Evolutionary conservation across 2,888 invertebrate species (phyloP), one percentile per base, ranked within the genome.

Genomic region (Philereme transversata): DNA sequence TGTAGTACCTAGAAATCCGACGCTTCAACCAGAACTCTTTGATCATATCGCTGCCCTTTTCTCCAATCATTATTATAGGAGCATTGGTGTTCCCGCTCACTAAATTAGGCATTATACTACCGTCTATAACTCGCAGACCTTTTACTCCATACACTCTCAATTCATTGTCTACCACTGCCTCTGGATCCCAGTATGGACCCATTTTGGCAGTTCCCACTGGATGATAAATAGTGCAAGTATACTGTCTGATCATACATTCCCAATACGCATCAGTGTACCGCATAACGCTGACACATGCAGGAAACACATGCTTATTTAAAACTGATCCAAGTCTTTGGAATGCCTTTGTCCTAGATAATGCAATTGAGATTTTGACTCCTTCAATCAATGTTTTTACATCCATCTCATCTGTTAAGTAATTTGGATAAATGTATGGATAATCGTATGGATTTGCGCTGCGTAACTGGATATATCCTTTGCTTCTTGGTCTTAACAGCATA

Each of bases 371-470:
- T 85, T 97, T 98, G 0, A 96, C 97, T 0, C 97, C 97, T 86
- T 97, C 97, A 0, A 97, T 92, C 45, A 98, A 84, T 0, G 95
- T 96, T 65, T 95, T 95, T 66, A 97, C 92, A 73, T 99, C 99
- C 65, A 94, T 91, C 22, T 96, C 87, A 57, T 97, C 96, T 11
- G 94, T 86, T 75, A 99, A 94, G 80, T 99, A 99, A 81, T 99
- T 99, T 0, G 99, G 97, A 74, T 97, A 96, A 57, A 99, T 97
- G 62, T 96, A 93, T 0, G 99, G 99, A 74, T 97, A 96, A 60
- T 97, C 96, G 71, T 96, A 95, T 0, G 99, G 98, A 83, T 97
- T 96, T 9, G 94, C 94, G 69, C 97, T 97, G 6, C 96, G 94
- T 22, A 99, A 84, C 71, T 95, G 96, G 34, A 99, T 95, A 35